These are phyloP conservation scores for Amphipyra berbera DNA, from an alignment of 2,888 invertebrate species.

Conservation along the genomic window DNA sequence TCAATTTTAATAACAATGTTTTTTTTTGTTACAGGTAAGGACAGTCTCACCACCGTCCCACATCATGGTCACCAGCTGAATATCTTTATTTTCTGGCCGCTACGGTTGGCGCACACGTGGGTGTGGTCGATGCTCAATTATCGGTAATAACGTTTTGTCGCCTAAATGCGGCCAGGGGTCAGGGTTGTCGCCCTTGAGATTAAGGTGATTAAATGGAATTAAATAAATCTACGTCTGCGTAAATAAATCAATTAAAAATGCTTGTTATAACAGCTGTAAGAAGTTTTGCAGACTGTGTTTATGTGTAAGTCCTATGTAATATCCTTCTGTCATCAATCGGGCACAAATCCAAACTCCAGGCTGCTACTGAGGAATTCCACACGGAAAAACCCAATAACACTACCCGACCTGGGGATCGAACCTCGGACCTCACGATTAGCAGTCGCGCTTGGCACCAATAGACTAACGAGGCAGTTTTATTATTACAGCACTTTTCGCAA, in stretches of 20 bases:
- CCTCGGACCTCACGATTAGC: too few relatives aligned
- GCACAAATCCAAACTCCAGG: too few relatives aligned
- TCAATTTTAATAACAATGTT: conserved; percentile 15
- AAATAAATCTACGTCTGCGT: too few relatives aligned
- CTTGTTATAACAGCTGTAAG: background rate
- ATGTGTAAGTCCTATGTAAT: too few relatives aligned
- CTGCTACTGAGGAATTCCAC: too few relatives aligned
- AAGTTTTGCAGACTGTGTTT: too few relatives aligned
- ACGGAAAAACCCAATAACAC: too few relatives aligned
- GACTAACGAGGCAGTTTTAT: too few relatives aligned
- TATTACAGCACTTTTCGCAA: background rate
- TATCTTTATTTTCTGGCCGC: conserved; percentile 72
- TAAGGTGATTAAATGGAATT: background rate
- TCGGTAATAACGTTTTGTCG: conserved; percentile 56
- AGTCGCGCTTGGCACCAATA: too few relatives aligned
- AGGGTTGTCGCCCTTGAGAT: conserved; percentile 31
- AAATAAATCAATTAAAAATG: too few relatives aligned
- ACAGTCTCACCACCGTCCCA: conserved; percentile 16
- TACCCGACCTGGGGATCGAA: too few relatives aligned
- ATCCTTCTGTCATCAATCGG: too few relatives aligned
- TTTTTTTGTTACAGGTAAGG: conserved; percentile 68
- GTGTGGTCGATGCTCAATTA: conserved; percentile 70
- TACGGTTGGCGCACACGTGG: conserved; percentile 66
- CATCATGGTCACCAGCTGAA: conserved; percentile 59
- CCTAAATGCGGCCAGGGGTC: conserved; percentile 20